Percentiles rank a stretch among this genome's conserved stretches.
Conservation (phyloP, 1,140 invertebrate genomes). For the Aphaenogaster rudis region DNA sequence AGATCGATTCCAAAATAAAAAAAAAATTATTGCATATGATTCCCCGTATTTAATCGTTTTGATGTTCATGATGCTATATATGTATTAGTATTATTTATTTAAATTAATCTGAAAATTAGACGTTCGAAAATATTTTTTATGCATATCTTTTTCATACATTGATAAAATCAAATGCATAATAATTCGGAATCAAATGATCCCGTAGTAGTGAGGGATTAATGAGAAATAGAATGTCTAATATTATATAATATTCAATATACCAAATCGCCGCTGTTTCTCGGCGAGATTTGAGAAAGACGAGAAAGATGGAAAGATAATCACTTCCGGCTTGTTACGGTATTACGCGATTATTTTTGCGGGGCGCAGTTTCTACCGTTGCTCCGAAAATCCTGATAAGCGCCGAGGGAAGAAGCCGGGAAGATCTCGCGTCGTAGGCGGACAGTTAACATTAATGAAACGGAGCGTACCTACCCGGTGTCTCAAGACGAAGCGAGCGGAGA, state of each 20-base stretch:
- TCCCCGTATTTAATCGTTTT: neutral
- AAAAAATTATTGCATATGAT: neutral
- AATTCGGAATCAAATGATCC: neutral
- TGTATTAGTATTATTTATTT: neutral
- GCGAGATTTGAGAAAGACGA: neutral
- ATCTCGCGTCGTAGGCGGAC: slow-evolving; percentile 66
- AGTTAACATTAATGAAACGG: slow-evolving; percentile 83
- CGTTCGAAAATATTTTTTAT: neutral
- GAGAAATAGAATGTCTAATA: neutral
- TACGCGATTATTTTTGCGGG: slow-evolving; percentile 43
- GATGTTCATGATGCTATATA: neutral
- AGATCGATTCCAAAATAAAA: neutral
- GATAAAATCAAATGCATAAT: neutral
- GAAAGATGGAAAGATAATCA: slow-evolving; percentile 3
- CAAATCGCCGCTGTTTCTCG: slow-evolving; percentile 25
- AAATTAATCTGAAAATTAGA: neutral
- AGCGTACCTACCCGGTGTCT: slow-evolving; percentile 73
- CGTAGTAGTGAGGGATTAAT: neutral
- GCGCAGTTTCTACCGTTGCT: slow-evolving; percentile 54
- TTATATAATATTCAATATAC: neutral
- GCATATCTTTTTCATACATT: no score
- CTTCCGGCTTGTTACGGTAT: slow-evolving; percentile 47
- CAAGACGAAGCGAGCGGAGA: slow-evolving; percentile 74
- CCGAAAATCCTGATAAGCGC: slow-evolving; percentile 59
- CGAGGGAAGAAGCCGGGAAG: slow-evolving; percentile 58